Base-by-base conservation (phyloP, 2,797 vertebrate species). In the Manis javanica region DNA sequence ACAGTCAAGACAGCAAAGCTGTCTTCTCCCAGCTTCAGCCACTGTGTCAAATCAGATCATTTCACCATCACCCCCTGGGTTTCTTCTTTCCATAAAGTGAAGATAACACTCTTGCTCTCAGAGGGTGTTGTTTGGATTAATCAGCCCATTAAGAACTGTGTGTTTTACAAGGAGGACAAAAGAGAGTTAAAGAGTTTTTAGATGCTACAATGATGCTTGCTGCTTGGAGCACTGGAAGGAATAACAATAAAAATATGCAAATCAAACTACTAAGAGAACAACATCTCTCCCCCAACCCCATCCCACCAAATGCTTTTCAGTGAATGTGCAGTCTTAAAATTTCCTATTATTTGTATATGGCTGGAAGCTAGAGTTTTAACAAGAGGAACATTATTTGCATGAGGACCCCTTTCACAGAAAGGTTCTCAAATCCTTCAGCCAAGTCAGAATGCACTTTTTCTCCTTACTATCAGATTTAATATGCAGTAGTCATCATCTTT, bases 221-320 rank as follows among this genome's bases (percentile, higher is more conserved):
- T 86, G 69, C 91, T 71, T 59, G 21, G 51, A 69, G 57, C 34
- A 59, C 57, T 79, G 94, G 49, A 91, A 95, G 64, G 29, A 91
- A 88, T 89, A 82, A 75, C 59, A 90, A 86, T 15, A 82, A 53
- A 90, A 87, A 95, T n/a, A 87, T 66, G 55, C 18, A 90, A 89
- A 86, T 78, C 87, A 96, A 96, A 95, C 63, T 59, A 84, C 39
- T 75, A 87, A n/a, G 66, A 74, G 34, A 91, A 71, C 34, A 89
- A 63, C 18, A 37, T 11, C 37, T 24, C 77, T 83, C 26, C 19
- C 46, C 15, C 55, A 49, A 12, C 19, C 66, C 57, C 31, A 53
- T 23, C 69, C 34, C 23, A 72, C 18, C 82, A 93, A 75, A 71
- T 87, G 49, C 15, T 85, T 90, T 94, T 86, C 78, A 51, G 55